These are phyloP conservation scores for Lasioglossum lativentre DNA, from an alignment of 2,888 invertebrate species.

Conservation along the genomic window DNA sequence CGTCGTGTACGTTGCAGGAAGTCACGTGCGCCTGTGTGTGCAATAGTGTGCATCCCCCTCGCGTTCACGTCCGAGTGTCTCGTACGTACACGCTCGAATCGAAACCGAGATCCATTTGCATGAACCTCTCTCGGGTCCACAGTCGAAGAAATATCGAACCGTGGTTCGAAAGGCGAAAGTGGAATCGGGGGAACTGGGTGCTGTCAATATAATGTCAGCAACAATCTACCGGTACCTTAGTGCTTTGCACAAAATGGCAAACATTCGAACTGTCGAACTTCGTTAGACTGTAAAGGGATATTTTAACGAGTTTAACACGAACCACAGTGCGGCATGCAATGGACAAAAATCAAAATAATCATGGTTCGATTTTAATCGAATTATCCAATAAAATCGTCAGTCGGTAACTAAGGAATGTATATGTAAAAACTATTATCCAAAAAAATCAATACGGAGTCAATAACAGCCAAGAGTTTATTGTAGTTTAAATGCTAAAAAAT, in stretches of 20 bases:
- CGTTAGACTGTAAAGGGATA: background rate
- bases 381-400: too few relatives aligned
- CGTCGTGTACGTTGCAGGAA: slow-evolving; percentile 56
- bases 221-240: background rate
- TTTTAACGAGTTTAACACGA: background rate
- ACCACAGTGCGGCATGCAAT: too few relatives aligned
- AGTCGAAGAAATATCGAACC: background rate
- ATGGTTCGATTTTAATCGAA: too few relatives aligned
- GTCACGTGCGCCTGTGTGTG: slow-evolving; percentile 57
- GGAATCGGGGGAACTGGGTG: slow-evolving; percentile 12
- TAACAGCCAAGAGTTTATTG: too few relatives aligned
- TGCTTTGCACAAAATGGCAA: background rate
- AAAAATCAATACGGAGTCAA: too few relatives aligned
- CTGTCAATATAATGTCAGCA: slow-evolving; percentile 7
- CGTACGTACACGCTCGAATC: slow-evolving; percentile 39
- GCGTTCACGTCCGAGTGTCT: slow-evolving; percentile 7
- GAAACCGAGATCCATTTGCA: slow-evolving; percentile 51
- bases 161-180: slow-evolving; percentile 31
- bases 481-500: too few relatives aligned
- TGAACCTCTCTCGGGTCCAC: slow-evolving; percentile 3
- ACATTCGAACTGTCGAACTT: background rate
- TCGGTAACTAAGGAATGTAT: too few relatives aligned
- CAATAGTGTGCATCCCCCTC: slow-evolving; percentile 46
- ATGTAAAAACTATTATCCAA: too few relatives aligned
- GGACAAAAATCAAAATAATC: too few relatives aligned